Percentiles rank a stretch among this genome's conserved stretches.
phyloP scores from a whole-genome alignment of 2,797 vertebrate species.

The Onychomys torridus region DNA sequence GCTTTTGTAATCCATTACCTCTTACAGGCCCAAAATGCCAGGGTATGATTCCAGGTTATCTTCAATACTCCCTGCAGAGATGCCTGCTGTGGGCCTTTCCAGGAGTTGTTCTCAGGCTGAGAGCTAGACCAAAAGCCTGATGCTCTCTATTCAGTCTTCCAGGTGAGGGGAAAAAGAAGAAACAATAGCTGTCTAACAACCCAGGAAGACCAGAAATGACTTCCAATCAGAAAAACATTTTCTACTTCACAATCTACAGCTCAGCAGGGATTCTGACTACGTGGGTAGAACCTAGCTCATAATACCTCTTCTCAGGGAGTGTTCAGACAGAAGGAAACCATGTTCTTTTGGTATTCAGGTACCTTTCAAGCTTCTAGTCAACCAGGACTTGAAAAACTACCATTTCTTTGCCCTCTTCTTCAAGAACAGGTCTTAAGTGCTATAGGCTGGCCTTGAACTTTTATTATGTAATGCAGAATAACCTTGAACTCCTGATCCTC shows the following conservation, averaged over 20 bases:
- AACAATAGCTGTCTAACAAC: background rate
- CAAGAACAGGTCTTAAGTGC: background rate
- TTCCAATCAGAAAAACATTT: background rate
- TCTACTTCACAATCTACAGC: background rate
- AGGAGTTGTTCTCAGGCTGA: background rate
- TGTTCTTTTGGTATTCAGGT: background rate
- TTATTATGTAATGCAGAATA: background rate
- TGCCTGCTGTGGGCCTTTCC: background rate
- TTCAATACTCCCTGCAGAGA: background rate
- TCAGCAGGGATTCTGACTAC: background rate
- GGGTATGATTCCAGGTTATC: background rate
- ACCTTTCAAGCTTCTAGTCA: background rate
- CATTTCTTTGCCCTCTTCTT: background rate
- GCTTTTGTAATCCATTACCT: background rate
- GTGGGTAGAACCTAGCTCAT: background rate
- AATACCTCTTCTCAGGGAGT: rapidly evolving
- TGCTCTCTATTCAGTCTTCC: background rate
- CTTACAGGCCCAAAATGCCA: background rate
- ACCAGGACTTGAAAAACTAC: background rate
- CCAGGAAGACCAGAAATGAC: constrained; percentile 4
- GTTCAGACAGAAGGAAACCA: background rate
- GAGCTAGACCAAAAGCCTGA: background rate
- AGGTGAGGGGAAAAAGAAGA: background rate
- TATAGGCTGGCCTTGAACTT: background rate
- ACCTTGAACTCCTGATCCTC: background rate